A percentile compares a stretch with the other conserved stretches of the same genome.
phyloP scores from a whole-genome alignment of 2,113 vertebrate species.

The Xiphophorus maculatus region DNA sequence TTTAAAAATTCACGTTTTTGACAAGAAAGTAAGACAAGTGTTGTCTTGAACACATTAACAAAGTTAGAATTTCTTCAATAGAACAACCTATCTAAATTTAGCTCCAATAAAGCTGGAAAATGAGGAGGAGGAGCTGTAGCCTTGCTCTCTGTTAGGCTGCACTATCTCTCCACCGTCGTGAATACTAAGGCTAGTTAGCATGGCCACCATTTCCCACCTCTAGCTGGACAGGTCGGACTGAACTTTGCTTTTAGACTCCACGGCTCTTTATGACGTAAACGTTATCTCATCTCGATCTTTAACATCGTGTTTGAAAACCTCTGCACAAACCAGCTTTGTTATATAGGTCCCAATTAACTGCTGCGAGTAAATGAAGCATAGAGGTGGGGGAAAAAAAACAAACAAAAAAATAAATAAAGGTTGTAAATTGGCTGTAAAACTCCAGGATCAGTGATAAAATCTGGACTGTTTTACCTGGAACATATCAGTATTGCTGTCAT shows the following conservation, averaged over 20 bases:
- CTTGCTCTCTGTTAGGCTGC: too few relatives aligned
- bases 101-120: too few relatives aligned
- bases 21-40: background rate
- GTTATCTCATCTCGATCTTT: background rate
- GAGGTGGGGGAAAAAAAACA: constrained; percentile 6
- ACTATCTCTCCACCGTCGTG: too few relatives aligned
- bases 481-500: constrained; percentile 98
- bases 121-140: too few relatives aligned
- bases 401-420: background rate
- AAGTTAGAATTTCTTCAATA: background rate
- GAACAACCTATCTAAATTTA: too few relatives aligned
- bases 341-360: background rate
- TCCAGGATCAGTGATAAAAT: background rate
- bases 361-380: background rate
- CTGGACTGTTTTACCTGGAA: constrained; percentile 81
- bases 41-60: background rate
- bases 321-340: background rate
- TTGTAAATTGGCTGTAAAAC: constrained; percentile 23
- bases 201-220: too few relatives aligned
- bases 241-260: too few relatives aligned
- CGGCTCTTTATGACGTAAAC: too few relatives aligned
- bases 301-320: background rate
- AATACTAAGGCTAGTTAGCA: too few relatives aligned
- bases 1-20: background rate
- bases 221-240: too few relatives aligned